These are phyloP conservation scores for Dendropsophus ebraccatus DNA, from an alignment of 2,113 vertebrate genomes.

Conservation along the genomic window DNA sequence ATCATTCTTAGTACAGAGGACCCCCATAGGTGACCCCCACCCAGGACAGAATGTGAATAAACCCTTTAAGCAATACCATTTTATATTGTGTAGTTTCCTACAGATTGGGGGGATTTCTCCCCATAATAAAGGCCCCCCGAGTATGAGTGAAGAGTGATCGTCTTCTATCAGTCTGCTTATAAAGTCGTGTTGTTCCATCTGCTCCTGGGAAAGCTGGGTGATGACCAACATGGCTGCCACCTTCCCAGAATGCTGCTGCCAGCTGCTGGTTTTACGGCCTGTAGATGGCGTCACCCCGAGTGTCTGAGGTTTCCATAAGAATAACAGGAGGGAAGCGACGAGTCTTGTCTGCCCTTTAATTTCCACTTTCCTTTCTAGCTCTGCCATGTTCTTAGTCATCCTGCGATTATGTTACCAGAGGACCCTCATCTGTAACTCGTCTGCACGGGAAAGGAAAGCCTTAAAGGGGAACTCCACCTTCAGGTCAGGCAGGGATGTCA, in stretches of 20 bases:
- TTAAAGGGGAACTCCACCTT: neutral
- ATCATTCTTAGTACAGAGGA: neutral
- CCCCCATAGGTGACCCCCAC: no score
- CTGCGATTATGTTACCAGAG: neutral
- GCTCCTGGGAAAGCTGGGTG: neutral
- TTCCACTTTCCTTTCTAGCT: conserved; percentile 15
- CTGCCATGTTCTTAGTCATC: neutral
- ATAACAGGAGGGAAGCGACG: conserved; percentile 4
- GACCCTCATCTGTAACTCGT: neutral
- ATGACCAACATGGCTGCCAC: neutral
- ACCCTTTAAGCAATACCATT: no score
- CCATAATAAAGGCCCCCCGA: no score
- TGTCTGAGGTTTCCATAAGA: conserved; percentile 7
- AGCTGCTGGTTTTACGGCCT: no score
- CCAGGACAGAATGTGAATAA: no score
- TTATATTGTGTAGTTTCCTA: no score
- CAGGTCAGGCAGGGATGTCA: no score
- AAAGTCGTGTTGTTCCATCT: neutral
- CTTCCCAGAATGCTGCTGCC: neutral
- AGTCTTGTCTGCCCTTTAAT: neutral
- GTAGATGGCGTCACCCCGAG: neutral
- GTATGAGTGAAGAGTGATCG: no score
- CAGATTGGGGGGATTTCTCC: neutral
- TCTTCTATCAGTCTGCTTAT: neutral
- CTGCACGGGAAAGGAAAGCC: neutral